Evolutionary conservation across 2,113 vertebrate species (phyloP), one percentile per base, ranked within the genome.

Genomic region (Seriola rivoliana): DNA sequence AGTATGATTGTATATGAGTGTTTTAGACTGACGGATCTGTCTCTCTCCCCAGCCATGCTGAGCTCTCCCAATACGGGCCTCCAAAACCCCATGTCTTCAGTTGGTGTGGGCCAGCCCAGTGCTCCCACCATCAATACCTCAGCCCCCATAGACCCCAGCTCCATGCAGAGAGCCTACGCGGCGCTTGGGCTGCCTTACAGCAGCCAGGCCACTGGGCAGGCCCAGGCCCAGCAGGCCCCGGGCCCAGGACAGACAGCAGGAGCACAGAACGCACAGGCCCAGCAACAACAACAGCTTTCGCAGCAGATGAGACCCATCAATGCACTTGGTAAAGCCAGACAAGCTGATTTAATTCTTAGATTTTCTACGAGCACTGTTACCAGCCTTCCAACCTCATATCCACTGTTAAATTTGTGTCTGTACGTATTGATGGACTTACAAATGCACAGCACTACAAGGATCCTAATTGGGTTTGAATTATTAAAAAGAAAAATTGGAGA

Each of bases 151-250:
- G 99, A 99, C 93, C 98, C 98, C 93, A 99, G 97, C 94, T 99
- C 99, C 93, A 99, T 99, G 99, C 98, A 99, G 91, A 95, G 97
- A 86, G 98, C 98, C 21, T 99, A 99, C 0, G 99, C 97, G 38
- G 98, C 99, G 63, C 97, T 99, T 9, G 99, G 99, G 42, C 95
- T 99, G 71, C 97, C 99, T 16, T 99, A 99, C 88, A 96, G 97
- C 94, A 99, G 96, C 94, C 97, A 97, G 94, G 91, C 96, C 12
- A 93, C 98, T 60, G 94, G 96, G 0, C 96, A 97, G 91, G 80
- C 97, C 85, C 96, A 96, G 92, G 42, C 90, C 29, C 95, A 96
- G 65, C 97, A 97, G 95, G 95, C 95, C 77, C 93, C 95, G 40
- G 90, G 96, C 90, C 73, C 93, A 0, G 95, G 93, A 32, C 97